Conservation (phyloP, 2,888 invertebrate genomes). For the Mimas tiliae region DNA sequence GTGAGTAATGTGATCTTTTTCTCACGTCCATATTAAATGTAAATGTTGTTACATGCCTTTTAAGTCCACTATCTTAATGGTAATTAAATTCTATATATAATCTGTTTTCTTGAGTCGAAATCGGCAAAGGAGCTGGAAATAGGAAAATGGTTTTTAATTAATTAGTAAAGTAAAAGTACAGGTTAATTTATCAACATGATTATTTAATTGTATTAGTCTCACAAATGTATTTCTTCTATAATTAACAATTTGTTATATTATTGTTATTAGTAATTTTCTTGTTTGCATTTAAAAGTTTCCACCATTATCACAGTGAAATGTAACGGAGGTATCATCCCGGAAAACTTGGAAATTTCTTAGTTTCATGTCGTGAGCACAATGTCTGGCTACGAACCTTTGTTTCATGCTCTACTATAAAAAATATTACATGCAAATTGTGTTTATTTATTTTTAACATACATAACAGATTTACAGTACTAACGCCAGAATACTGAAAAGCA, state of each 20-base stretch:
- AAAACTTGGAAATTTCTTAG: conserved; percentile 16
- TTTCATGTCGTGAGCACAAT: conserved; percentile 14
- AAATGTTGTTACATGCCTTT: background rate
- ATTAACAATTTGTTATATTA: background rate
- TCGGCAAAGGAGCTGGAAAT: too few relatives aligned
- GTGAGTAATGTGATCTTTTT: conserved; percentile 3
- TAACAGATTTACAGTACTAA: background rate
- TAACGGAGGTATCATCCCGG: conserved; percentile 9
- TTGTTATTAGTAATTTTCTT: conserved; percentile 8
- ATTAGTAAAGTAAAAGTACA: too few relatives aligned
- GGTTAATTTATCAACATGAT: too few relatives aligned
- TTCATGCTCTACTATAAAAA: background rate
- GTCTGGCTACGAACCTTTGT: conserved; percentile 5
- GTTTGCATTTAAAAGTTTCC: conserved; percentile 12
- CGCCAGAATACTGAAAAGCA: too few relatives aligned
- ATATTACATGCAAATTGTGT: background rate
- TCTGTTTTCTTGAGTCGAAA: background rate
- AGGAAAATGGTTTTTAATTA: too few relatives aligned
- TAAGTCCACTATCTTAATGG: background rate
- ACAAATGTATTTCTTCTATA: background rate
- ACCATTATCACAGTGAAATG: conserved; percentile 12
- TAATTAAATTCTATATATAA: background rate
- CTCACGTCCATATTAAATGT: background rate
- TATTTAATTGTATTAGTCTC: background rate
- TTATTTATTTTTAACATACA: background rate